Conservation (phyloP, 2,888 invertebrate species). For the Myopa testacea region DNA sequence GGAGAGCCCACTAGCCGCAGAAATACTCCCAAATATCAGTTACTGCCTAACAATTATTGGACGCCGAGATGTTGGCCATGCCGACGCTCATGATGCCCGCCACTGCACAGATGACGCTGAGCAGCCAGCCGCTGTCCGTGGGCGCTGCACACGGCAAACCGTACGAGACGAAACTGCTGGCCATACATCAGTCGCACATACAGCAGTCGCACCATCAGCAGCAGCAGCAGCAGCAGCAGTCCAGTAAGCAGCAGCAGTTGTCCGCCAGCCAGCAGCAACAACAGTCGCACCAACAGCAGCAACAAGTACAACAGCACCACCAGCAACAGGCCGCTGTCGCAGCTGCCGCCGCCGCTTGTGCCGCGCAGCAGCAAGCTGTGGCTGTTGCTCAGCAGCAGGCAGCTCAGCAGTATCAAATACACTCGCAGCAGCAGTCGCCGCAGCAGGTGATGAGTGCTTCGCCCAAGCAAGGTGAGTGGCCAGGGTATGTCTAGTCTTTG, state of each 20-base stretch:
- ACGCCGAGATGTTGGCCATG: conserved; percentile 68
- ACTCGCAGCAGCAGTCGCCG: conserved; percentile 68
- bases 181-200: conserved; percentile 68
- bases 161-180: conserved; percentile 68
- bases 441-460: conserved; percentile 66
- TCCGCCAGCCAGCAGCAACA: conserved; percentile 59
- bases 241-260: conserved; percentile 59
- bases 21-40: not conserved
- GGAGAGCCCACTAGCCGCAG: not conserved
- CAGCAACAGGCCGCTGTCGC: conserved; percentile 56
- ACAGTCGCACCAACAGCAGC: conserved; percentile 58
- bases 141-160: conserved; percentile 66
- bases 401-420: conserved; percentile 67
- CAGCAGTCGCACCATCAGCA: conserved; percentile 59
- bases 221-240: conserved; percentile 50
- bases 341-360: conserved; percentile 61
- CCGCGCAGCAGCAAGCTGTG: conserved; percentile 62
- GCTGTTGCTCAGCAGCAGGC: conserved; percentile 55
- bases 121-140: conserved; percentile 67
- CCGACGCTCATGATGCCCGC: conserved; percentile 70
- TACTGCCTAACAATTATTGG: conserved; percentile 15
- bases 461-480: conserved; percentile 67
- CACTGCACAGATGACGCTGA: conserved; percentile 69
- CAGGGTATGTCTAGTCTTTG: not conserved
- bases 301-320: conserved; percentile 58